These are phyloP conservation scores for Sebastes schlegelii DNA, from an alignment of 2,113 vertebrate genomes.

Conservation along the genomic window DNA sequence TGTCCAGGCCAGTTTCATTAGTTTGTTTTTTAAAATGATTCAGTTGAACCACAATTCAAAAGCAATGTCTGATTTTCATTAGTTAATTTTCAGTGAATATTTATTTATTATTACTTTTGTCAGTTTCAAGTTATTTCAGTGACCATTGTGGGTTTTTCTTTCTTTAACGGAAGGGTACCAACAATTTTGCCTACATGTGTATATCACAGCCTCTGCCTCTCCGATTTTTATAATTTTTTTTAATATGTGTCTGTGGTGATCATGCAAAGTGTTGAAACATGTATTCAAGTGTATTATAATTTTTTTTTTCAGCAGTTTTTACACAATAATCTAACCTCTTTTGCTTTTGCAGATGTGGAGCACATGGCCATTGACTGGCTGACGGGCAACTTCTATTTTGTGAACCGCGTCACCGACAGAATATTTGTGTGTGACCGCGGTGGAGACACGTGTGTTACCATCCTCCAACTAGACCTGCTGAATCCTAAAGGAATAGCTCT, in stretches of 20 bases:
- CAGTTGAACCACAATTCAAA: no score
- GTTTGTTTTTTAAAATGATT: no score
- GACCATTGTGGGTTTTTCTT: no score
- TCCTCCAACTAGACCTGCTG: constrained; percentile 92
- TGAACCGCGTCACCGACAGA: constrained; percentile 89
- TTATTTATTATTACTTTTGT: no score
- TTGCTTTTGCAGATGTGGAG: constrained; percentile 88
- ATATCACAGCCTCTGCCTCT: not conserved
- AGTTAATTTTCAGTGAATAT: no score
- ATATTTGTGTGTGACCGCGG: constrained; percentile 91
- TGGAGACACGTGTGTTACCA: constrained; percentile 90
- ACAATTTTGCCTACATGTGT: no score
- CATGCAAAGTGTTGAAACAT: not conserved
- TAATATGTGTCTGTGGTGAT: not conserved
- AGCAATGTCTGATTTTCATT: no score
- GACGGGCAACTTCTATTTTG: constrained; percentile 95
- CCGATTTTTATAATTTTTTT: not conserved
- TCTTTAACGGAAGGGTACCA: no score
- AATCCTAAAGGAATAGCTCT: constrained; percentile 95
- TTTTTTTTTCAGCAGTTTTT: not conserved
- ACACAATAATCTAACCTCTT: not conserved
- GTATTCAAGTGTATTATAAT: not conserved
- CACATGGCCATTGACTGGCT: constrained; percentile 96
- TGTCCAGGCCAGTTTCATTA: no score
- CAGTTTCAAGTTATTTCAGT: no score